Conservation (phyloP, 2,888 invertebrate species). For the Melanotus villosus region DNA sequence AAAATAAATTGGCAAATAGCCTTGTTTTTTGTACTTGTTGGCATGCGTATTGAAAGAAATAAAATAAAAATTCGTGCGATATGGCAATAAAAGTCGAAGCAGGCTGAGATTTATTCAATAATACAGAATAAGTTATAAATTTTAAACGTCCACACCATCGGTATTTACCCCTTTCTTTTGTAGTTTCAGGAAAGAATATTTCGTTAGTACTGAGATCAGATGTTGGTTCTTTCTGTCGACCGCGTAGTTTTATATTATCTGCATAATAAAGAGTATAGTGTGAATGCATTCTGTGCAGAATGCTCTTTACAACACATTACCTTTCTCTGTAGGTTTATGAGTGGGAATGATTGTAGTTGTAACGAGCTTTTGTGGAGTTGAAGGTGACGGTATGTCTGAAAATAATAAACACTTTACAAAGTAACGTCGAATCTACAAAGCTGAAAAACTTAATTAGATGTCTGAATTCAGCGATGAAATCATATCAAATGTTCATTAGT, state of each 20-base stretch:
- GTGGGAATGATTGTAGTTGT: constrained; percentile 55
- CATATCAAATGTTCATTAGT: no score
- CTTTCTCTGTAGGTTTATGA: constrained; percentile 55
- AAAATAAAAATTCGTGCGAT: constrained; percentile 36
- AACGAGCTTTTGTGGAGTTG: constrained; percentile 57
- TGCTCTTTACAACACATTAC: constrained; percentile 47
- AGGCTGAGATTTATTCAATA: constrained; percentile 30
- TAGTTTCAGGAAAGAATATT: constrained; percentile 61
- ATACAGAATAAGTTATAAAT: constrained; percentile 40
- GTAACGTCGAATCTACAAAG: no score
- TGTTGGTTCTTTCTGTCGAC: constrained; percentile 57
- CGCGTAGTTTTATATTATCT: constrained; percentile 58
- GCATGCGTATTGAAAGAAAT: constrained; percentile 38
- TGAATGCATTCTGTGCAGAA: neutral
- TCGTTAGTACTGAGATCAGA: constrained; percentile 60
- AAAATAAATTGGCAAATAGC: constrained; percentile 46
- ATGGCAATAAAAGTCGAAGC: constrained; percentile 25
- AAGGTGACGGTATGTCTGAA: constrained; percentile 62
- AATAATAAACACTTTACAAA: no score
- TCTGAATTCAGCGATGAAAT: no score
- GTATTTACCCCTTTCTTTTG: constrained; percentile 62
- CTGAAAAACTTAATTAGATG: no score
- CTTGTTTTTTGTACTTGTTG: constrained; percentile 39
- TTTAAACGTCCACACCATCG: constrained; percentile 45
- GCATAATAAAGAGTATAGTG: constrained; percentile 28